Evolutionary conservation across 2,888 invertebrate species (phyloP).

Genomic region (Sussaba pulchella): DNA sequence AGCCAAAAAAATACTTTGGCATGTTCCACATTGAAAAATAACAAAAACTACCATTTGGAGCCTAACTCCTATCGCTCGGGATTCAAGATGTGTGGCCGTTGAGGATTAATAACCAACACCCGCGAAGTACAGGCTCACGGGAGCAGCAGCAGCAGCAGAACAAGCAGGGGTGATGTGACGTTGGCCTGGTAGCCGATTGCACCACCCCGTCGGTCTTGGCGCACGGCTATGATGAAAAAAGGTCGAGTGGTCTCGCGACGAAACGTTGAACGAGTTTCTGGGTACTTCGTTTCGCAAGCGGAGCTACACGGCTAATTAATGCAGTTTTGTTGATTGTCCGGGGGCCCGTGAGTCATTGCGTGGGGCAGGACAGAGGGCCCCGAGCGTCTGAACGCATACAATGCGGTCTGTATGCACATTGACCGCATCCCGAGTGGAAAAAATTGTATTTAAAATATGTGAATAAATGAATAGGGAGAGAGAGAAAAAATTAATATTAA

Average conservation of each 20-base stretch:
- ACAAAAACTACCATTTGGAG: no score
- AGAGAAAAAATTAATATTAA: no score
- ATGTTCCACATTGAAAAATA: no score
- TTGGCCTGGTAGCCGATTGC: constrained; percentile 1
- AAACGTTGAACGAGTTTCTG: constrained; percentile 10
- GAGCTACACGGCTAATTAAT: constrained; percentile 75
- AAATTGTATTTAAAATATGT: no score
- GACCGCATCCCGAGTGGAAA: no score
- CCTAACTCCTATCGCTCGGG: no score
- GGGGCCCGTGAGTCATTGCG: constrained; percentile 58
- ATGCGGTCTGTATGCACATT: neutral
- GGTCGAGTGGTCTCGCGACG: constrained; percentile 18
- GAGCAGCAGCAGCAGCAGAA: no score
- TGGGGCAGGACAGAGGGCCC: constrained; percentile 46
- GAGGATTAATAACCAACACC: no score
- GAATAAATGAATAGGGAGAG: no score
- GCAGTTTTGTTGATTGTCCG: constrained; percentile 74
- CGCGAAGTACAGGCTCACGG: no score
- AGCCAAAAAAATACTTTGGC: no score
- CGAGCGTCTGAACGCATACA: neutral
- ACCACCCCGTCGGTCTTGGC: constrained; percentile 22
- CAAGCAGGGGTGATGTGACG: neutral
- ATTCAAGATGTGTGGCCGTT: no score
- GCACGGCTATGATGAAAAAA: constrained; percentile 1
- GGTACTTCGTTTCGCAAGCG: constrained; percentile 50